A percentile compares a stretch with the other conserved stretches of the same genome.
These are phyloP conservation scores for Tauraco erythrolophus DNA, from an alignment of 2,113 vertebrate genomes.

Conservation along the genomic window DNA sequence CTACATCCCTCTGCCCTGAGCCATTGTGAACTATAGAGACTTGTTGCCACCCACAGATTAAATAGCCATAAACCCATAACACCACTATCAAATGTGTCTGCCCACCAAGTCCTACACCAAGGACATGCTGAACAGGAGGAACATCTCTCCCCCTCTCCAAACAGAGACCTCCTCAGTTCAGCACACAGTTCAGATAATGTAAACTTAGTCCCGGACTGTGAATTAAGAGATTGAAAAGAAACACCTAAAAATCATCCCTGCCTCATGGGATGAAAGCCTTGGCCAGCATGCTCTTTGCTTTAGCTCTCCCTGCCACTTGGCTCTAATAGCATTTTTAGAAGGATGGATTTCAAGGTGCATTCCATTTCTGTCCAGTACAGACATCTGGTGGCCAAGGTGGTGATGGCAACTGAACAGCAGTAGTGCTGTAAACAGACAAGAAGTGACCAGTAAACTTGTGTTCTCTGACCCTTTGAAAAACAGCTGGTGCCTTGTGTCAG, in stretches of 20 bases:
- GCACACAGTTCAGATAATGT: background rate
- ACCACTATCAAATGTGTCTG: rapidly evolving
- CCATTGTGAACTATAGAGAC: no score
- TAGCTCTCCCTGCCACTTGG: background rate
- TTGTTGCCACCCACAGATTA: background rate
- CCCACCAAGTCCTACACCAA: no score
- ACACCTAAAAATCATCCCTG: no score
- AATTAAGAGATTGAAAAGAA: background rate
- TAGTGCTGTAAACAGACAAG: background rate
- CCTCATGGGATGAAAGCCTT: background rate
- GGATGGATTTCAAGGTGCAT: background rate
- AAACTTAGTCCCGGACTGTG: no score
- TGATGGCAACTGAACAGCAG: background rate
- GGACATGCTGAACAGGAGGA: background rate
- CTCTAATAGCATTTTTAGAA: rapidly evolving
- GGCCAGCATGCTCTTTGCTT: no score
- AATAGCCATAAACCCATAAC: background rate
- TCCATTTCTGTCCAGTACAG: background rate
- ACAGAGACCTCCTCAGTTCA: background rate
- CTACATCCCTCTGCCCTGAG: no score
- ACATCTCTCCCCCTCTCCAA: background rate
- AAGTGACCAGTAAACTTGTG: rapidly evolving
- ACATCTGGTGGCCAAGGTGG: background rate
- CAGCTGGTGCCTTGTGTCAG: no score
- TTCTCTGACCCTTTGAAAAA: background rate